Evolutionary conservation across 35 echinoderm and acorn worm genomes (phyloP).

Genomic region (Stichopus chloronotus): DNA sequence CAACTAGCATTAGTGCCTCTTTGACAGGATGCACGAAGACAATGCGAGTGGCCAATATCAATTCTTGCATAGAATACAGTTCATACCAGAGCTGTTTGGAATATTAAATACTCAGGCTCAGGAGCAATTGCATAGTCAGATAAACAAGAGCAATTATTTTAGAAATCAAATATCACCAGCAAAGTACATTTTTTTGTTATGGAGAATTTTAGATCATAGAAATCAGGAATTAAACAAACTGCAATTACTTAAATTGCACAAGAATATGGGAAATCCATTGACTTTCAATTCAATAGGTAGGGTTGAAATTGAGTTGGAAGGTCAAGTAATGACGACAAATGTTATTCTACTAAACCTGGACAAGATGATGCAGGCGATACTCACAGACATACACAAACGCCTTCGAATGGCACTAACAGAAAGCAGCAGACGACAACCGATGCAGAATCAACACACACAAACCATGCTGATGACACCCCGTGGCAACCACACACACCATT

Average conservation of each 20-base stretch:
- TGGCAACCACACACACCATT: neutral
- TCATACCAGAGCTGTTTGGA: neutral
- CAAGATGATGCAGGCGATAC: neutral
- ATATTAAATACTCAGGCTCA: no score
- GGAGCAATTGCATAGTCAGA: no score
- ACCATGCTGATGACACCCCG: neutral
- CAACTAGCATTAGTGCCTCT: neutral
- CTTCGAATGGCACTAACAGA: neutral
- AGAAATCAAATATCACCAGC: neutral
- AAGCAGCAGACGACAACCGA: neutral
- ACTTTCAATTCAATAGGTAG: neutral
- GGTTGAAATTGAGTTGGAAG: neutral
- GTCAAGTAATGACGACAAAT: neutral
- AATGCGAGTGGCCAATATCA: neutral
- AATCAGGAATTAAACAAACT: neutral
- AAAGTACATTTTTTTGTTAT: conserved; percentile 32
- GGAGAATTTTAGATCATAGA: neutral
- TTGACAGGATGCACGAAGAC: neutral
- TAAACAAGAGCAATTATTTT: conserved; percentile 1
- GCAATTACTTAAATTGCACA: neutral
- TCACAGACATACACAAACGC: neutral
- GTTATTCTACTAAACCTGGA: neutral
- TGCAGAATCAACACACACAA: neutral
- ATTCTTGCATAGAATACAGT: neutral
- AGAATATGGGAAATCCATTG: neutral